Conservation (phyloP, 2,797 vertebrate species). For the Chiroxiphia lanceolata region DNA sequence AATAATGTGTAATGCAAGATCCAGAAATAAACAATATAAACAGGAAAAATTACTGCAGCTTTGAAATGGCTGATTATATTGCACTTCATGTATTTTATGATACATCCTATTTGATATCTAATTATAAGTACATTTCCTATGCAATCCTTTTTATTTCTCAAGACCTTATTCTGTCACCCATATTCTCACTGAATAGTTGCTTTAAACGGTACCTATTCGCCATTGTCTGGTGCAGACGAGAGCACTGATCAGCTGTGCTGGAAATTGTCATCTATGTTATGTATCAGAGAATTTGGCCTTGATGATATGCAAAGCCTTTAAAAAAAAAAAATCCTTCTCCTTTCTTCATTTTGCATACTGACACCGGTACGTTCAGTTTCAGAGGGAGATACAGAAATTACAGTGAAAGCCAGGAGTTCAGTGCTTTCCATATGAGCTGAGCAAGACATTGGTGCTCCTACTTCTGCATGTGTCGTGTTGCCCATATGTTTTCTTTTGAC, state of each 20-base stretch:
- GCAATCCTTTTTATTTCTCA: not conserved
- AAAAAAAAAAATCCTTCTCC: not conserved
- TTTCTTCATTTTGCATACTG: not conserved
- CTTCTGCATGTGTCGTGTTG: not conserved
- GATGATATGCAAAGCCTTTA: not conserved
- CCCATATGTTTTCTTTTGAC: not conserved
- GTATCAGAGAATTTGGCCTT: not conserved
- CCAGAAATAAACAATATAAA: not conserved
- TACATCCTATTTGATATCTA: slow-evolving; percentile 16
- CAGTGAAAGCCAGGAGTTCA: no score
- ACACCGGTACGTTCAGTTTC: not conserved
- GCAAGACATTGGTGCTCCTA: not conserved
- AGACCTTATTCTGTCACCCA: not conserved
- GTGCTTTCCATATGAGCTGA: not conserved
- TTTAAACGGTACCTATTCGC: not conserved
- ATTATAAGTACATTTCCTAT: not conserved
- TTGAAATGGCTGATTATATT: slow-evolving; percentile 15
- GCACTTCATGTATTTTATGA: not conserved
- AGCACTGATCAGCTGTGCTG: not conserved
- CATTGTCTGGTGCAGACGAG: not conserved
- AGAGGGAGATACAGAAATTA: not conserved
- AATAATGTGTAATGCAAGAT: not conserved
- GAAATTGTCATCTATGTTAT: not conserved
- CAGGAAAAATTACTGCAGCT: not conserved
- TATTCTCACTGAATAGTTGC: not conserved